A percentile compares a stretch with the other conserved stretches of the same genome.
Conservation (phyloP, 2,797 vertebrate genomes). For the Tragopan temminckii region DNA sequence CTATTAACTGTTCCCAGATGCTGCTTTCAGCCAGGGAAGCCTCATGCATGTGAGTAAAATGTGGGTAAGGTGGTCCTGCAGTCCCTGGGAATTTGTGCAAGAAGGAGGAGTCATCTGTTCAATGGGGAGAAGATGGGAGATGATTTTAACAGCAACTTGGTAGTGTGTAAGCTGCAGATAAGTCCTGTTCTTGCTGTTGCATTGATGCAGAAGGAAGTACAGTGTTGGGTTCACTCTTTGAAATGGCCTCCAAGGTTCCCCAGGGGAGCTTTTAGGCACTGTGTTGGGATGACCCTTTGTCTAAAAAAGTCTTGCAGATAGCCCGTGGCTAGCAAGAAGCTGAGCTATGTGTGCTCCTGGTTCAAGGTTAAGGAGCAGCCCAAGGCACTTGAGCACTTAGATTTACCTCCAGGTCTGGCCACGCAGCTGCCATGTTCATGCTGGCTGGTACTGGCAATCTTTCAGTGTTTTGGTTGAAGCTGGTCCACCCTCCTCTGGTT, state of each 20-base stretch:
- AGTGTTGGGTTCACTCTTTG: not conserved
- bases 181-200: not conserved
- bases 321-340: not conserved
- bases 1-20: not conserved
- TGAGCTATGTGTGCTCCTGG: not conserved
- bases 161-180: not conserved
- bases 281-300: no score
- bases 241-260: not conserved
- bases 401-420: not conserved
- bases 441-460: not conserved
- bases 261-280: no score
- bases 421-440: rapidly evolving
- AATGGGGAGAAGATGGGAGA: not conserved
- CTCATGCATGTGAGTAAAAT: rapidly evolving
- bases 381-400: not conserved
- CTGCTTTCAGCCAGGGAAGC: not conserved
- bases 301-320: no score
- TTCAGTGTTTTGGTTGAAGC: not conserved
- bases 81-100: not conserved
- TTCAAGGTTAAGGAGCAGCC: not conserved
- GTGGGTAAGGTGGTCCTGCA: not conserved
- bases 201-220: not conserved
- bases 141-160: not conserved
- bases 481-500: constrained; percentile 34
- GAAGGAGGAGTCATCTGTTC: not conserved